These are phyloP conservation scores for Sebastes itinus DNA, from an alignment of 2,797 vertebrate species.

Conservation along the genomic window DNA sequence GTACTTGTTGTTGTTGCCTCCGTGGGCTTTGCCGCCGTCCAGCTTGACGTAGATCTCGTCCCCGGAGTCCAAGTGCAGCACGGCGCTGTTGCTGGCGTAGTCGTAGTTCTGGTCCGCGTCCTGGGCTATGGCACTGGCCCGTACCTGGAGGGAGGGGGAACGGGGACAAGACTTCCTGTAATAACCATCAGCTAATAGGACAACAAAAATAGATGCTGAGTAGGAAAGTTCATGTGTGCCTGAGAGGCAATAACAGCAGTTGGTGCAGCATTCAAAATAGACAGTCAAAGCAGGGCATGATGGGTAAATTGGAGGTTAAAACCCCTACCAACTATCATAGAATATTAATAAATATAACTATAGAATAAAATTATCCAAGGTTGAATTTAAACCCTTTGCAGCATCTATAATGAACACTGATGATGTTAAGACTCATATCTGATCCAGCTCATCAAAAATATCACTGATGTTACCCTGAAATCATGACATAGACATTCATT, in stretches of 20 bases:
- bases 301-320: neutral
- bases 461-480: too few species aligned
- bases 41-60: slow-evolving; percentile 97
- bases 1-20: slow-evolving; percentile 99
- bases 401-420: neutral
- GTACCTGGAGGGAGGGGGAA: slow-evolving; percentile 80
- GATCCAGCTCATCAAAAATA: neutral
- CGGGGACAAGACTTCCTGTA: neutral
- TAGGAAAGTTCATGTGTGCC: slow-evolving; percentile 49
- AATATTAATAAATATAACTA: neutral
- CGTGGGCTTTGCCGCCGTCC: slow-evolving; percentile 97
- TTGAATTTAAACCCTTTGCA: neutral
- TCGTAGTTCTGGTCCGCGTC: slow-evolving; percentile 99
- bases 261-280: slow-evolving; percentile 6
- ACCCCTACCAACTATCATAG: neutral
- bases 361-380: neutral
- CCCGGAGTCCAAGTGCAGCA: slow-evolving; percentile 95
- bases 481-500: too few species aligned
- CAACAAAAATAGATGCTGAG: neutral
- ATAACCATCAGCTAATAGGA: neutral
- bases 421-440: neutral
- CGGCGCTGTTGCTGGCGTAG: slow-evolving; percentile 97
- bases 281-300: neutral
- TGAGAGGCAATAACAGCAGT: slow-evolving; percentile 36
- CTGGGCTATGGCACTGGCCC: slow-evolving; percentile 97